These are phyloP conservation scores for Synanthedon vespiformis DNA, from an alignment of 2,888 invertebrate species.

Conservation along the genomic window DNA sequence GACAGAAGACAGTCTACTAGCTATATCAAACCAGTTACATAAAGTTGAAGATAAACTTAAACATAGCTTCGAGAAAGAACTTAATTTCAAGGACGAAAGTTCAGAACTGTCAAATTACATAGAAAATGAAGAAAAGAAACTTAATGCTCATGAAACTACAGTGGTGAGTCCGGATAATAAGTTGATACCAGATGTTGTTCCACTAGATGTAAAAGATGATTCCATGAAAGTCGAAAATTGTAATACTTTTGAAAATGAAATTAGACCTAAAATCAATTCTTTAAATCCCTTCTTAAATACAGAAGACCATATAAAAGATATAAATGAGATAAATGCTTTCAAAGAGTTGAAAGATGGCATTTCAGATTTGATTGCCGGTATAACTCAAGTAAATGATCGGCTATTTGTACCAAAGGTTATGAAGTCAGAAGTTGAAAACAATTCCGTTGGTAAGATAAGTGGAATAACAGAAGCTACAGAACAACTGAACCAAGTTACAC, in stretches of 20 bases:
- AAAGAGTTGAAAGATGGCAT: conserved; percentile 65
- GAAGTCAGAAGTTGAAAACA: conserved; percentile 18
- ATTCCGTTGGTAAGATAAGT: conserved; percentile 18
- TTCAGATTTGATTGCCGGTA: conserved; percentile 62
- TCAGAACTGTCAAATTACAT: conserved; percentile 32
- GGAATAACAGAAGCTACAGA: conserved; percentile 43
- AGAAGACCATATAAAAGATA: conserved; percentile 48
- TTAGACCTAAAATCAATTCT: conserved; percentile 29
- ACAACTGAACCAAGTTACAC: conserved; percentile 36
- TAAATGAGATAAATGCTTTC: conserved; percentile 60
- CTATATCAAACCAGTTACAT: conserved; percentile 59
- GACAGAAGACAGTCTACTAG: conserved; percentile 63
- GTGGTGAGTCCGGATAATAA: conserved; percentile 32
- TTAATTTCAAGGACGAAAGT: conserved; percentile 50
- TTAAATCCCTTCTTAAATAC: conserved; percentile 51
- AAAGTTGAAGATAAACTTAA: conserved; percentile 64
- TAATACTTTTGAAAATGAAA: conserved; percentile 11
- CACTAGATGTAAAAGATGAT: conserved; percentile 35
- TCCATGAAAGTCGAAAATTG: conserved; percentile 24
- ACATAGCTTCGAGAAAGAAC: conserved; percentile 56
- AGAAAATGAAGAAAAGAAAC: conserved; percentile 11
- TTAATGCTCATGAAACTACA: conserved; percentile 33
- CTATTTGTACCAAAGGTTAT: conserved; percentile 38
- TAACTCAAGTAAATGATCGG: conserved; percentile 62
- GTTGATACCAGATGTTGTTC: conserved; percentile 30